Base-by-base conservation (phyloP, 2,888 invertebrate species). In the Gari tellinella region DNA sequence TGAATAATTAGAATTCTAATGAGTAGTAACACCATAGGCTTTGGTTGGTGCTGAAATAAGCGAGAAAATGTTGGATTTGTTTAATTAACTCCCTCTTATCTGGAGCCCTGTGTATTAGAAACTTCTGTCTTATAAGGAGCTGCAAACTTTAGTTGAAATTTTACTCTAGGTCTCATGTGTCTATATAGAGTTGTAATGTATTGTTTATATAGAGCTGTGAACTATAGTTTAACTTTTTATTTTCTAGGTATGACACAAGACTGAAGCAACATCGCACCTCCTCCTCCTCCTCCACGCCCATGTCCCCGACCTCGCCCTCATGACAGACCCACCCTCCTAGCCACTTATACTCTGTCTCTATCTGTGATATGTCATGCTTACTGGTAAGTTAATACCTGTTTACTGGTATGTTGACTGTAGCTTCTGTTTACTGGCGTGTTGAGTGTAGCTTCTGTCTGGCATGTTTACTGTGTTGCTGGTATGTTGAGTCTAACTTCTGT, bases 321-420 rank as follows among this genome's bases (percentile, higher is more conserved):
- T 69, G 68, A 68, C 74, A 56, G 52, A 45, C 14, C 21, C 53
- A 43, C 15, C 46, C 38, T 23, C 57, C 12, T 68, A 17, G 31
- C 21, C 17, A 14, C 53, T 15, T 43, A 52, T 31, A 53, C 7
- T n/a, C 15, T 43, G 37, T 64, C 31, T 10, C 37, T 61, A 49
- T 74, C 68, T 74, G 74, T 68, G 68, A 74, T 69, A 72, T 48
- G 14, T 41, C 21, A 38, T 40, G 38, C 38, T n/a, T n/a, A 26
- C 31, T 63, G 72, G 72, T 72, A 58, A 67, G 72, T 73, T 60
- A n/a, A n/a, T n/a, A n/a, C n/a, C n/a, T n/a, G n/a, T n/a, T 67
- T 1, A 40, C 41, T 51, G n/a, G n/a, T 5, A 1, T 2, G 17
- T 14, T 12, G 21, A 17, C 12, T 46, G 46, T 5, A 45, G 17